Evolutionary conservation across 2,113 vertebrate genomes (phyloP), one percentile per base, ranked within the genome.

Genomic region (Holacanthus passer): DNA sequence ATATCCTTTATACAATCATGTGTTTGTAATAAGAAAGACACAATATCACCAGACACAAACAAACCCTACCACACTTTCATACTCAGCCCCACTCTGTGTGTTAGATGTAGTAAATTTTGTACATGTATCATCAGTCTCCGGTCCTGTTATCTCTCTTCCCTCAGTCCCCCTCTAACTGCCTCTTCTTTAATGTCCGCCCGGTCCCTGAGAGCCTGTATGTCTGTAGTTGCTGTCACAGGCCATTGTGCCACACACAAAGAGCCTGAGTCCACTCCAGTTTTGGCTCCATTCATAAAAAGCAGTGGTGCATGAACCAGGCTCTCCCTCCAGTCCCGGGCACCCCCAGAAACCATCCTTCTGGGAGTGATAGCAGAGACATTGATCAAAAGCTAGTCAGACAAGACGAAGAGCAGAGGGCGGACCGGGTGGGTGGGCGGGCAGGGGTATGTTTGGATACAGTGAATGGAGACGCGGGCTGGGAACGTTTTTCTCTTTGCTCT

Each of bases 171-270:
- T 29, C 75, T 59, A 29, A 60, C 81, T 64, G 75, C 64, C 79
- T 73, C 63, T 39, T 81, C 73, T 81, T 86, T 71, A 86, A 53
- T 84, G 52, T 62, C 81, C 67, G 69, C 48, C 39, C 2, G 27
- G 31, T 75, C 82, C 87, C 81, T 20, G 65, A 88, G 89, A 73
- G 87, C 81, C 89, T 67, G 48, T 84, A 77, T 79, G 81, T 94
- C 91, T 87, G 78, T 83, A 66, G 76, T 56, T 81, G 79, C 85
- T 93, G 88, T 92, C 83, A 90, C 83, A 88, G 90, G 39, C 90
- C 87, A 91, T 95, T 95, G 93, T 94, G 63, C 72, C 20, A 0
- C 72, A 75, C 79, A 94, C 90, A 95, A 93, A 93, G 84, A 82
- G 70, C 79, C 89, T 0, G 63, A 88, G 88, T 92, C 89, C 89